Conservation (phyloP, 1,140 invertebrate genomes). For the Spodoptera frugiperda region DNA sequence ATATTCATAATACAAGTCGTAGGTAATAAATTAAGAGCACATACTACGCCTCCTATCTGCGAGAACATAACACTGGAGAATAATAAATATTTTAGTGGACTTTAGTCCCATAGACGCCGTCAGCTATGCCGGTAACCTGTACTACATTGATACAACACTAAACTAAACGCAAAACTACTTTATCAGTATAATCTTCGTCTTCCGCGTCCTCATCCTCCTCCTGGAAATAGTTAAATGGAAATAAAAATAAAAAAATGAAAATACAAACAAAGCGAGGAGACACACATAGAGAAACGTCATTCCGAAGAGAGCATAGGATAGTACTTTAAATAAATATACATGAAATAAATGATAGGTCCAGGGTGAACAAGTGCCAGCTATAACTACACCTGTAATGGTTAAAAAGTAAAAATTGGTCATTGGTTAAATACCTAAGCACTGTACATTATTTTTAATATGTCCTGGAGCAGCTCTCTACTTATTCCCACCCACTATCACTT, state of each 20-base stretch:
- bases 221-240: constrained; percentile 16
- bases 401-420: no score
- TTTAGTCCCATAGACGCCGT: not conserved
- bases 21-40: no score
- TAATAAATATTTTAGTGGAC: not conserved
- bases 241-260: constrained; percentile 18
- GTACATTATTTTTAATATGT: no score
- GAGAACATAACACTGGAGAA: not conserved
- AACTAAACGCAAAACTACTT: constrained; percentile 62
- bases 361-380: no score
- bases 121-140: not conserved
- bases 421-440: no score
- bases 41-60: not conserved
- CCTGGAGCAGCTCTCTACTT: no score
- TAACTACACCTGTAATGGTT: no score
- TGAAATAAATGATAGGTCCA: no score
- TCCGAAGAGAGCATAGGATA: constrained; percentile 5
- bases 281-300: constrained; percentile 19
- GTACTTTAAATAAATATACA: no score
- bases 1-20: no score
- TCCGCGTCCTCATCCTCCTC: constrained; percentile 65
- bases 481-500: no score
- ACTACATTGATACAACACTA: constrained; percentile 43
- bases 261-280: constrained; percentile 2
- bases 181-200: constrained; percentile 58